Conservation (phyloP, 2,797 vertebrate genomes). For the Lagocephalus sceleratus region DNA sequence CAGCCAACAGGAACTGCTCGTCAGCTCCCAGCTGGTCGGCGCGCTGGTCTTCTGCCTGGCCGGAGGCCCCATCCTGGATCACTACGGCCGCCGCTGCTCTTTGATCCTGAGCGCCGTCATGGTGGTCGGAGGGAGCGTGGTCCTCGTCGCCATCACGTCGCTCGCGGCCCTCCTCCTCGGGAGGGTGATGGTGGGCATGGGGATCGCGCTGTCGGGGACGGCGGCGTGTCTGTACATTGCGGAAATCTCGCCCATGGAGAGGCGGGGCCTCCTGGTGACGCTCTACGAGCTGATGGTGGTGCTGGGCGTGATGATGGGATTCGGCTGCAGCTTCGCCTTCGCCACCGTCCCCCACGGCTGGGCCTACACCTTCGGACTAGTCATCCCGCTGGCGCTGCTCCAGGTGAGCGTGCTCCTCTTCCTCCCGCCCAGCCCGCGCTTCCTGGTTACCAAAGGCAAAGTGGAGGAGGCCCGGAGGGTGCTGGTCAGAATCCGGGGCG, state of each 20-base stretch:
- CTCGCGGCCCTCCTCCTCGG: slow-evolving; percentile 79
- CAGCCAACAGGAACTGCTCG: slow-evolving; percentile 87
- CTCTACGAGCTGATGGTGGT: slow-evolving; percentile 94
- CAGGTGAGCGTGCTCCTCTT: slow-evolving; percentile 84
- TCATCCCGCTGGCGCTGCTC: slow-evolving; percentile 83
- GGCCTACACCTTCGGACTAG: slow-evolving; percentile 89
- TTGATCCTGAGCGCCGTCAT: slow-evolving; percentile 83
- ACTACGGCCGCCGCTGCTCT: slow-evolving; percentile 84
- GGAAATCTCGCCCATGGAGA: slow-evolving; percentile 88
- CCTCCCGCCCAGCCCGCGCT: slow-evolving; percentile 90
- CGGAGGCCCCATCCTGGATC: slow-evolving; percentile 87
- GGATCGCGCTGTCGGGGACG: slow-evolving; percentile 86
- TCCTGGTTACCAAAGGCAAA: slow-evolving; percentile 83
- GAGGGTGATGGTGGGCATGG: slow-evolving; percentile 84
- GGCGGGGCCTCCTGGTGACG: slow-evolving; percentile 89
- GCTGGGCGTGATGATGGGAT: slow-evolving; percentile 88
- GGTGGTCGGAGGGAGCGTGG: slow-evolving; percentile 80
- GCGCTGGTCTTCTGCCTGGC: slow-evolving; percentile 85
- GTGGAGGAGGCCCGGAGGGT: slow-evolving; percentile 82
- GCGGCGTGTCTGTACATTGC: slow-evolving; percentile 92
- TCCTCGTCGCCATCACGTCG: slow-evolving; percentile 77
- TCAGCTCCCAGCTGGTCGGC: slow-evolving; percentile 88
- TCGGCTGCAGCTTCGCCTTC: slow-evolving; percentile 88
- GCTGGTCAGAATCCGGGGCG: slow-evolving; percentile 78
- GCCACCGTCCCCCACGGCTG: slow-evolving; percentile 80